Evolutionary conservation across 2,888 invertebrate genomes (phyloP), one percentile per base, ranked within the genome.

Genomic region (Coelopa pilipes): DNA sequence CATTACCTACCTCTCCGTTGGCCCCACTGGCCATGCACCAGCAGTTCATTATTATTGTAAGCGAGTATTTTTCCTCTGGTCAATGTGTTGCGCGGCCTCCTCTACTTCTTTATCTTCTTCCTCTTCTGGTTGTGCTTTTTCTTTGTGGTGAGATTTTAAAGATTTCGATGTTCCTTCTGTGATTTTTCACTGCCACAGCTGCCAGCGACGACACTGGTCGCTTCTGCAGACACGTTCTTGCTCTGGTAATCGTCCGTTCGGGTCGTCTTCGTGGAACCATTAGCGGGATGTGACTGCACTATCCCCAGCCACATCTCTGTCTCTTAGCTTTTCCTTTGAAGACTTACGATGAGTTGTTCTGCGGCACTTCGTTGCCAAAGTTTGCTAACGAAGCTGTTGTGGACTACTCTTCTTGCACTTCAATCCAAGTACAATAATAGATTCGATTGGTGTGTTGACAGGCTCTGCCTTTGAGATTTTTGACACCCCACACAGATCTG

Each of bases 121-220:
- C 19, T 73, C n/a, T n/a, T n/a, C n/a, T n/a, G n/a, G n/a, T n/a
- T n/a, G n/a, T n/a, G n/a, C n/a, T n/a, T n/a, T 60, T 60, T 67
- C 70, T 34, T 73, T 74, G 24, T 57, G 46, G 21, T 21, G 60
- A 65, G 74, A 70, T 74, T 76, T 72, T 53, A 72, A 72, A 76
- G 74, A 76, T 76, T 76, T 76, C 67, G 50, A 76, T 74, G 74
- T 74, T 74, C 73, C 70, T 75, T 75, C 69, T 73, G 71, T 24
- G 57, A 69, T 73, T 75, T 62, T 59, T 60, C 45, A 62, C 55
- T 72, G 63, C 34, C 34, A n/a, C 17, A 49, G n/a, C n/a, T 72
- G 63, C 34, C 34, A n/a, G 19, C n/a, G n/a, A n/a, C 34, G 34
- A 34, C 7, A 34, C 34, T 34, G 2, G 2, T 7, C 7, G 34